These are phyloP conservation scores for Catamblyrhynchus diadema DNA, from an alignment of 2,797 vertebrate genomes.

Conservation along the genomic window DNA sequence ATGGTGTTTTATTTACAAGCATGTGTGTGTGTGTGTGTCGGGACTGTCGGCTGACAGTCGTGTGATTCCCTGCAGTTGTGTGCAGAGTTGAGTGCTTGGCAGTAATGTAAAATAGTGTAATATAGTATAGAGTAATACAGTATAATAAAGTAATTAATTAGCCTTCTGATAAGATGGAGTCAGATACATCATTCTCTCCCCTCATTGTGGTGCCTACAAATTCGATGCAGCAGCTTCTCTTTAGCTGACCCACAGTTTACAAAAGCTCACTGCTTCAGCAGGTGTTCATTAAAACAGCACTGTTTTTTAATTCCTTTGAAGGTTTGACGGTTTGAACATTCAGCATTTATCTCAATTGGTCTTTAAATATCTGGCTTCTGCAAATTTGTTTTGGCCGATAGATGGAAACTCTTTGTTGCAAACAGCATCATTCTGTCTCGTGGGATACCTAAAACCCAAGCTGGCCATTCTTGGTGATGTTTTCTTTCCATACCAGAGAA, in stretches of 20 bases:
- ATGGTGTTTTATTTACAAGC: neutral
- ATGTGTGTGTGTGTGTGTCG: neutral
- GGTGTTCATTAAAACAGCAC: neutral
- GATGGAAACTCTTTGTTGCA: neutral
- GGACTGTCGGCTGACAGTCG: neutral
- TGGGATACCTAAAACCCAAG: neutral
- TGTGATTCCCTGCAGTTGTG: neutral
- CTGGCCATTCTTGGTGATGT: neutral
- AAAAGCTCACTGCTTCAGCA: neutral
- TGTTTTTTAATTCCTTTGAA: neutral
- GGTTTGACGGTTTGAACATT: neutral
- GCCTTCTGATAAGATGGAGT: neutral
- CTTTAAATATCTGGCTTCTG: neutral
- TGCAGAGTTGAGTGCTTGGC: neutral
- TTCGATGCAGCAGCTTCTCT: neutral
- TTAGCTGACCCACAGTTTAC: neutral
- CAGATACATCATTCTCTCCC: neutral
- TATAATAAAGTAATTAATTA: neutral
- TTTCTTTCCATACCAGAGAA: neutral
- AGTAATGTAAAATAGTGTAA: neutral
- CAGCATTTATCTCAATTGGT: neutral
- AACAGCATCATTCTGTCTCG: neutral
- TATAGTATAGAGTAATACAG: neutral
- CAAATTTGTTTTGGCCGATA: neutral
- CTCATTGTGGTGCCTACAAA: rapidly evolving